Conservation (phyloP, 2,797 vertebrate genomes). For the Phylloscopus collybita region DNA sequence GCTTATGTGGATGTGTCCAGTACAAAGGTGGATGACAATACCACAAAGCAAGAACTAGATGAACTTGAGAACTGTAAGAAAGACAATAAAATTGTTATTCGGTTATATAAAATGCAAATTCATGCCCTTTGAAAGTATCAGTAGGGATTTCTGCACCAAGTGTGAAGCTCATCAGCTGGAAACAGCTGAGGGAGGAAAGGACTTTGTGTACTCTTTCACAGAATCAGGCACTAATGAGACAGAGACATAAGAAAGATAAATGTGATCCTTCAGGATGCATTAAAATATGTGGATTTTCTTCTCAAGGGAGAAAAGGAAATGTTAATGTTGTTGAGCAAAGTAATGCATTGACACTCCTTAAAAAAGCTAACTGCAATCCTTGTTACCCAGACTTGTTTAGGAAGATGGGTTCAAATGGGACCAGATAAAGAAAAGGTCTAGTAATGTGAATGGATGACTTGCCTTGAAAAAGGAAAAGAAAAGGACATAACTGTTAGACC, state of each 20-base stretch:
- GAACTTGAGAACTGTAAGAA: neutral
- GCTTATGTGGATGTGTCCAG: neutral
- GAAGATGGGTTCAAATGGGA: neutral
- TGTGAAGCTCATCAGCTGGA: neutral
- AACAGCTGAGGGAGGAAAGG: neutral
- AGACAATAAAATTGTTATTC: neutral
- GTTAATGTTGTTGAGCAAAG: neutral
- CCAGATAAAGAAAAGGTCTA: neutral
- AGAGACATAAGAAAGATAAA: neutral
- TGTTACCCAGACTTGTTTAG: neutral
- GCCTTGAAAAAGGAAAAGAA: neutral
- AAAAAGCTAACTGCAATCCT: neutral
- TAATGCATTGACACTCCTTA: neutral
- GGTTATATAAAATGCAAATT: constrained; percentile 27
- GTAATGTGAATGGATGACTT: neutral
- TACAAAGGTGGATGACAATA: neutral
- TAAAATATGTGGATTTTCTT: neutral
- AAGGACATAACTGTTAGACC: neutral
- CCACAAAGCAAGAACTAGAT: neutral
- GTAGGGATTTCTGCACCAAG: neutral
- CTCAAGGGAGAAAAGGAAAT: neutral
- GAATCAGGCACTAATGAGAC: constrained; percentile 2
- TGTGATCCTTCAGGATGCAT: neutral
- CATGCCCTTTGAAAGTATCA: constrained; percentile 8
- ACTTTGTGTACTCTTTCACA: neutral